Base-by-base conservation (phyloP, 1,140 invertebrate genomes). In the Prorops nasuta region DNA sequence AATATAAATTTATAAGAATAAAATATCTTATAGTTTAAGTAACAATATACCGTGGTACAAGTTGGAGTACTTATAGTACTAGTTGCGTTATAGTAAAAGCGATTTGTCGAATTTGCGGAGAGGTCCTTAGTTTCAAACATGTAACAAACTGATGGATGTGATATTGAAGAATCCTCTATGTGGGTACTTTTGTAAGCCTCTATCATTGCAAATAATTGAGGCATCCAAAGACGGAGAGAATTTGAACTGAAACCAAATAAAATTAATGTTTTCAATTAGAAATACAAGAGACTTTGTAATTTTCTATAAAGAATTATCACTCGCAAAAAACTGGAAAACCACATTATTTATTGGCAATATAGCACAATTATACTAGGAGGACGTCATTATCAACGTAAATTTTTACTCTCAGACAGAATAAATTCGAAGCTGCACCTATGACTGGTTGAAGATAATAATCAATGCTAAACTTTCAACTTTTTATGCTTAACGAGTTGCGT, bases 211-310 rank as follows among this genome's bases (percentile, higher is more conserved):
- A 76, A 75, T 3, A 76, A 40, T 44, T 75, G 72, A 1, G 74
- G 74, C 72, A 75, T 71, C 74, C 74, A 76, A 16, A 75, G 57
- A 39, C 70, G 63, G 3, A 76, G 46, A 2, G 74, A 71, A 40
- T 72, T 76, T 2, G 70, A 74, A 16, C 74, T 76, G 44, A n/a
- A 24, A 17, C n/a, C n/a, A n/a, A n/a, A n/a, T n/a, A n/a, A n/a
- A n/a, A n/a, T n/a, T n/a, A n/a, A n/a, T n/a, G n/a, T n/a, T n/a
- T n/a, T n/a, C n/a, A n/a, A n/a, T n/a, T n/a, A n/a, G n/a, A n/a
- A 20, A 39, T 17, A 39, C 7, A 15, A 20, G 9, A 8, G 19
- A 35, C 4, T 35, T 35, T 7, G 34, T 35, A 35, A 15, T n/a
- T 35, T 35, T 35, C 14, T 35, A n/a, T n/a, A n/a, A n/a, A n/a